Evolutionary conservation across 2,113 vertebrate species (phyloP).

Genomic region (Cochlearius cochlearius): DNA sequence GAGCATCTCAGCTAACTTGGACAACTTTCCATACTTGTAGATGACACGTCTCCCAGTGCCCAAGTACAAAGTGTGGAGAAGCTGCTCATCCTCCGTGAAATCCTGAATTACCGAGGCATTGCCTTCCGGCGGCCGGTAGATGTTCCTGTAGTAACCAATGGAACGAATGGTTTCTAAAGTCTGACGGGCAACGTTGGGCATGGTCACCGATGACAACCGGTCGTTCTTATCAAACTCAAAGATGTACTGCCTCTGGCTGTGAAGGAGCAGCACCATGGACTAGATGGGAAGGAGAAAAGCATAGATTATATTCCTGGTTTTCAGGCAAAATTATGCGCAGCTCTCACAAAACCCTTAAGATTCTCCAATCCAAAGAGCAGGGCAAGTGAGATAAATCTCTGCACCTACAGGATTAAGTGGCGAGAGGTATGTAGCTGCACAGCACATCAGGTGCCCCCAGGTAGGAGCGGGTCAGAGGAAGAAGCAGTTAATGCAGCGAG

Average conservation of each 20-base stretch:
- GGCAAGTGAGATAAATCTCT: background rate
- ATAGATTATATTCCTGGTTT: background rate
- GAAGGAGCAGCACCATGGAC: constrained; percentile 97
- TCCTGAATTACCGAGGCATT: constrained; percentile 93
- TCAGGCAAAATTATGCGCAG: background rate
- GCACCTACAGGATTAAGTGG: background rate
- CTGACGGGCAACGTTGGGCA: constrained; percentile 96
- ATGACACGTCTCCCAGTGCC: constrained; percentile 92
- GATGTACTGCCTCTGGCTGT: constrained; percentile 97
- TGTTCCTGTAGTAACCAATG: constrained; percentile 95
- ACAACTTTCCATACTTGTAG: constrained; percentile 93
- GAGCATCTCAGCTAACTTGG: constrained; percentile 91
- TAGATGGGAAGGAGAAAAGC: constrained; percentile 61
- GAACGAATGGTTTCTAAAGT: constrained; percentile 93
- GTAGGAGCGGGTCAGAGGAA: background rate
- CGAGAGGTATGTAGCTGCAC: background rate
- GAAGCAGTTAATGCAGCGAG: background rate
- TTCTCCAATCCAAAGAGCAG: background rate
- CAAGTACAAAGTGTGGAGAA: constrained; percentile 89
- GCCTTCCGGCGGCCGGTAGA: constrained; percentile 92
- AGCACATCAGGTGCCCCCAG: background rate
- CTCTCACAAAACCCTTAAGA: background rate
- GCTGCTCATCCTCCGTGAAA: constrained; percentile 90
- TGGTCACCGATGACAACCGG: constrained; percentile 92
- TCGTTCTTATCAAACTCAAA: constrained; percentile 98